Conservation (phyloP, 1,140 invertebrate species). For the Philotrypesis tridentata region DNA sequence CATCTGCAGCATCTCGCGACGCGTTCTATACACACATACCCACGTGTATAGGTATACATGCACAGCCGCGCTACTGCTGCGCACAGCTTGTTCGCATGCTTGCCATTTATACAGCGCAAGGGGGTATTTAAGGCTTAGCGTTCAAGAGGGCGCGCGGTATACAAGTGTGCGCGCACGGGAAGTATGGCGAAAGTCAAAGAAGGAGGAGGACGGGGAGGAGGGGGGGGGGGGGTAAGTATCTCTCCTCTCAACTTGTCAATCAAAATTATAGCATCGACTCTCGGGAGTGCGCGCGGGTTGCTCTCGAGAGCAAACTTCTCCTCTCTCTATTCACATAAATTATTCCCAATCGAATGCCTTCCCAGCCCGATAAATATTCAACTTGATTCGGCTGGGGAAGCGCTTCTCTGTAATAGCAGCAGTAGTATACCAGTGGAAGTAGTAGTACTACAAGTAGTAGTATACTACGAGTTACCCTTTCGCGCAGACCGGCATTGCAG, state of each 20-base stretch:
- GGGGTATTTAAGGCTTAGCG: not conserved
- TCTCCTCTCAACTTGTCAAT: not conserved
- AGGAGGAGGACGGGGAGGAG: no score
- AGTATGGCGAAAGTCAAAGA: not conserved
- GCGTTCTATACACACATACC: not conserved
- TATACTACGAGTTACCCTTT: not conserved
- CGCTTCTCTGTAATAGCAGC: no score
- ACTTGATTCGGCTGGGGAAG: not conserved
- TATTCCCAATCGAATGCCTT: not conserved
- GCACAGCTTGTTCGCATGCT: not conserved
- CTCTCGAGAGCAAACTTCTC: not conserved
- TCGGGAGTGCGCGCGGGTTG: not conserved
- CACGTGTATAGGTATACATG: no score
- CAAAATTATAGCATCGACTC: not conserved
- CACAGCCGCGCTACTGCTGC: no score
- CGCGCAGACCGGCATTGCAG: not conserved
- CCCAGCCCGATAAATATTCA: not conserved
- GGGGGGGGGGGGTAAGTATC: no score
- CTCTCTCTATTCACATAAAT: no score
- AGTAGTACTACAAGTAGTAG: no score
- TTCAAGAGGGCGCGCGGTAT: no score
- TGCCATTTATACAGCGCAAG: not conserved
- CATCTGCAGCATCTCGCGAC: not conserved
- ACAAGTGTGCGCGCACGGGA: no score
- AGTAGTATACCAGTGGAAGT: no score